Conservation (phyloP, 2,113 vertebrate species). For the Probosciger aterrimus region DNA sequence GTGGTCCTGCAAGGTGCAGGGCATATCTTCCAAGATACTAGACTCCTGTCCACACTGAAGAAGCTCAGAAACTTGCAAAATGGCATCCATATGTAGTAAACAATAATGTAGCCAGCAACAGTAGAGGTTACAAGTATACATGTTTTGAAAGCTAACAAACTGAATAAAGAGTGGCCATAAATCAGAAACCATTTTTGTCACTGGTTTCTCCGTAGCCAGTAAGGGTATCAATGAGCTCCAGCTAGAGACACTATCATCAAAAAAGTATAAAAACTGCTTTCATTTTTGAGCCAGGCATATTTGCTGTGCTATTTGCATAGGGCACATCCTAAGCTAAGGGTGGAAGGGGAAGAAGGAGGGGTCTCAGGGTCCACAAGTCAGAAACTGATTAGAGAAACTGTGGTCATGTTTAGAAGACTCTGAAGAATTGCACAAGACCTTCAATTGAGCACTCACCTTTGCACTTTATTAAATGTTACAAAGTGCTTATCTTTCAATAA, state of each 20-base stretch:
- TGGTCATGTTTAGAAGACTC: neutral
- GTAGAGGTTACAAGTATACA: neutral
- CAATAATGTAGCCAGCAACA: neutral
- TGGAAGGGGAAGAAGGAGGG: neutral
- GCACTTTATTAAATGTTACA: constrained; percentile 18
- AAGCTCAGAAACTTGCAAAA: neutral
- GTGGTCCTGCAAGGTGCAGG: neutral
- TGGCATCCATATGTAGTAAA: neutral
- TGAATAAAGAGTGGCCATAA: neutral
- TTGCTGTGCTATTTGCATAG: neutral
- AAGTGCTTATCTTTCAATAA: constrained; percentile 14
- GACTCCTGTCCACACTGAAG: neutral
- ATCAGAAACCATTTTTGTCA: neutral
- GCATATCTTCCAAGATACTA: neutral
- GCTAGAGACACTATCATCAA: neutral
- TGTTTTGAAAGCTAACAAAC: neutral
- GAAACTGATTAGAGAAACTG: neutral
- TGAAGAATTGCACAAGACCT: neutral
- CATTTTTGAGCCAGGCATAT: neutral
- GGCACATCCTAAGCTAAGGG: neutral
- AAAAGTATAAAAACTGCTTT: neutral
- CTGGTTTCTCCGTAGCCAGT: neutral
- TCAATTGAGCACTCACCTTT: neutral
- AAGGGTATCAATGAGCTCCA: neutral
- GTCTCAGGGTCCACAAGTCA: neutral